Evolutionary conservation across 2,797 vertebrate genomes (phyloP).

Genomic region (Cuniculus paca): DNA sequence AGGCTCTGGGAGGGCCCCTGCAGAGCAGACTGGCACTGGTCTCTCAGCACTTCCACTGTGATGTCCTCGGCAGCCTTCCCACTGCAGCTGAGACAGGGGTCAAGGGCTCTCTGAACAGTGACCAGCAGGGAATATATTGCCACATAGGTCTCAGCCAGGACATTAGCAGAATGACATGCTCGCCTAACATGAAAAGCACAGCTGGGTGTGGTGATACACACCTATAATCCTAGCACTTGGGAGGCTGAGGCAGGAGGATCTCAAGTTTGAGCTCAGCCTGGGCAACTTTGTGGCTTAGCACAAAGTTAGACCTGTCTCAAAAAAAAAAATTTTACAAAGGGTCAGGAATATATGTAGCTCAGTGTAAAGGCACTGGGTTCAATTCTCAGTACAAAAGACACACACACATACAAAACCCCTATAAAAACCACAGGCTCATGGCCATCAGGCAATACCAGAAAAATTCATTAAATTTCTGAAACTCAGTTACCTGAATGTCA

Average conservation of each 20-base stretch:
- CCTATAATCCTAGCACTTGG: not conserved
- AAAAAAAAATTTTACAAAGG: not conserved
- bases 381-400: not conserved
- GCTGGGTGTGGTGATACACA: not conserved
- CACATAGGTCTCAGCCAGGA: not conserved
- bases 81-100: not conserved
- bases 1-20: not conserved
- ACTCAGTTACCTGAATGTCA: not conserved
- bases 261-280: not conserved
- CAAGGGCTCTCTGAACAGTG: not conserved
- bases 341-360: not conserved
- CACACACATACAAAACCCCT: too few relatives aligned
- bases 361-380: not conserved
- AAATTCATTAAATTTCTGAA: not conserved
- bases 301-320: not conserved
- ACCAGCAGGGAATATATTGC: not conserved
- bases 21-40: not conserved
- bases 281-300: not conserved
- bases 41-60: not conserved
- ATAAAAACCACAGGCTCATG: not conserved
- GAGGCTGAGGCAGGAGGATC: not conserved
- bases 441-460: not conserved
- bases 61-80: not conserved
- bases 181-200: not conserved
- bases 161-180: not conserved